Evolutionary conservation across 2,113 vertebrate genomes (phyloP).

Genomic region (Elachura formosa): DNA sequence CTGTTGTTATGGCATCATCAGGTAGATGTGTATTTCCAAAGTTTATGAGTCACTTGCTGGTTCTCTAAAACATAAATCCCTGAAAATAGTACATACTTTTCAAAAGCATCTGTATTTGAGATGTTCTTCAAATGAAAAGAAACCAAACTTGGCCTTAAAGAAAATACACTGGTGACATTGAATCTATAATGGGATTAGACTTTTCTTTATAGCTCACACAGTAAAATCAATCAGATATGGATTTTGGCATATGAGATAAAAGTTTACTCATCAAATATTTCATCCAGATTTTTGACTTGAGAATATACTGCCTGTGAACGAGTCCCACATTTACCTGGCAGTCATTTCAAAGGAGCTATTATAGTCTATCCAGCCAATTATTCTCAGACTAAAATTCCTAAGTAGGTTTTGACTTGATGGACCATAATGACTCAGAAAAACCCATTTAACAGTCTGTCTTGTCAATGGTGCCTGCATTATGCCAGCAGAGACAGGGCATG

Average conservation of each 20-base stretch:
- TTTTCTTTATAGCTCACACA: constrained; percentile 28
- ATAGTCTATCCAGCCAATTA: constrained; percentile 68
- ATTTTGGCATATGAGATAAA: constrained; percentile 44
- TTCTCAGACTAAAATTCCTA: constrained; percentile 70
- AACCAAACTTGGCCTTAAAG: neutral
- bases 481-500: constrained; percentile 44
- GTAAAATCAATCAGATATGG: constrained; percentile 55
- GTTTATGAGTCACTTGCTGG: neutral
- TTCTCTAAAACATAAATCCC: neutral
- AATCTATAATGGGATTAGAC: neutral
- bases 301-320: constrained; percentile 36
- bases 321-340: constrained; percentile 56
- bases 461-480: constrained; percentile 68
- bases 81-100: neutral
- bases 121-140: neutral
- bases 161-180: neutral
- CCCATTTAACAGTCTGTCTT: constrained; percentile 70
- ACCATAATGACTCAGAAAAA: constrained; percentile 72
- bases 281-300: constrained; percentile 21
- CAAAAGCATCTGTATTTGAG: neutral
- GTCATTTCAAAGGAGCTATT: constrained; percentile 59
- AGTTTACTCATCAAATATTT: constrained; percentile 55
- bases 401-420: constrained; percentile 73
- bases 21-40: neutral
- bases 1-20: neutral